These are phyloP conservation scores for Macrostomum lignano DNA, from an alignment of 1,140 invertebrate genomes.

Conservation along the genomic window DNA sequence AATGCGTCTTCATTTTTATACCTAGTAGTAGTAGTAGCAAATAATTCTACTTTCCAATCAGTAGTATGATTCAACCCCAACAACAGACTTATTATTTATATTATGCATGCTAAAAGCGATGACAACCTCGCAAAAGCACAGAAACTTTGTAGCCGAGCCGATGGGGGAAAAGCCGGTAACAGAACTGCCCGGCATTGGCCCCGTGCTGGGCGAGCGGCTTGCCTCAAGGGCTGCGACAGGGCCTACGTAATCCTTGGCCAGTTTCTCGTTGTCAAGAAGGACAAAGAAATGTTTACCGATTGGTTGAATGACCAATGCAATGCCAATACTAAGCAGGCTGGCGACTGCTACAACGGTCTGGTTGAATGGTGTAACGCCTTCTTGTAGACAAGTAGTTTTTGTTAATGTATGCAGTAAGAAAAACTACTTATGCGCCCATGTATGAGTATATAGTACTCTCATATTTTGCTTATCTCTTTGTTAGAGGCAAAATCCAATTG, in stretches of 20 bases:
- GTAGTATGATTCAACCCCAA: too few relatives aligned
- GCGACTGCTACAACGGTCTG: slow-evolving; percentile 68
- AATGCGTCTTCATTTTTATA: too few relatives aligned
- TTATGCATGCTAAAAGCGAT: too few relatives aligned
- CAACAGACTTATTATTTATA: too few relatives aligned
- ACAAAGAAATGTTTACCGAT: slow-evolving; percentile 72
- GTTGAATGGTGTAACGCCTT: slow-evolving; percentile 39
- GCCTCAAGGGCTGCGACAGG: slow-evolving; percentile 24
- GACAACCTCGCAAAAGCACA: slow-evolving; percentile 26
- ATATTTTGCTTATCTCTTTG: too few relatives aligned
- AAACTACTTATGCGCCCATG: too few relatives aligned
- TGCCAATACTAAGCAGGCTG: slow-evolving; percentile 58
- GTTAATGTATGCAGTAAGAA: too few relatives aligned
- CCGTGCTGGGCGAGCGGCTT: slow-evolving; percentile 16
- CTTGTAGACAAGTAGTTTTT: too few relatives aligned
- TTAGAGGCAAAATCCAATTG: too few relatives aligned
- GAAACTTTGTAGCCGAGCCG: slow-evolving; percentile 26
- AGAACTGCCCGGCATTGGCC: slow-evolving; percentile 25
- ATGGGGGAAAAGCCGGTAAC: slow-evolving; percentile 27
- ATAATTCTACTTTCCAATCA: too few relatives aligned
- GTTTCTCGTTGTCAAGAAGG: slow-evolving; percentile 74
- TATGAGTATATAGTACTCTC: too few relatives aligned
- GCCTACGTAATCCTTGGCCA: slow-evolving; percentile 91
- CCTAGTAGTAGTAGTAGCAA: too few relatives aligned
- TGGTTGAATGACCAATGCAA: slow-evolving; percentile 75